Percentiles rank a stretch among this genome's conserved stretches.
Conservation (phyloP, 2,113 vertebrate genomes). For the Rhodinocichla rosea region DNA sequence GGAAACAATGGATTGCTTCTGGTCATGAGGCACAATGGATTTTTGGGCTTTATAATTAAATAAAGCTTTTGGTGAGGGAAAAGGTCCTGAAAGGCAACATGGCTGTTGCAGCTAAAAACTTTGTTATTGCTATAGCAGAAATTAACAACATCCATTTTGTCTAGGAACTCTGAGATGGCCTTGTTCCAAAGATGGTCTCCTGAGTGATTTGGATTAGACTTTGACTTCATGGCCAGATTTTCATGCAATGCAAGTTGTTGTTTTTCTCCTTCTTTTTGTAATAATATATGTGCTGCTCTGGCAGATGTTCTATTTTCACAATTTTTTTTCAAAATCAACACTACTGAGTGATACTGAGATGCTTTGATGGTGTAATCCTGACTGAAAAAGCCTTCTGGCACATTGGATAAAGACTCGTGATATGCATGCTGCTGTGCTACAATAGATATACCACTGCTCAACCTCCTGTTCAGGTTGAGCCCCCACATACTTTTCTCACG, state of each 20-base stretch:
- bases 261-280: slow-evolving; percentile 34
- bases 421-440: slow-evolving; percentile 1
- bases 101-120: background rate
- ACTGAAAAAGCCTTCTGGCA: slow-evolving; percentile 33
- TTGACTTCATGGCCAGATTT: slow-evolving; percentile 51
- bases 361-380: slow-evolving; percentile 18
- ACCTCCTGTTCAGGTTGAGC: slow-evolving; percentile 26
- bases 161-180: slow-evolving; percentile 14
- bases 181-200: slow-evolving; percentile 53
- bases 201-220: slow-evolving; percentile 38
- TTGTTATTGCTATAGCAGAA: slow-evolving; percentile 3
- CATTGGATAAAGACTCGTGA: slow-evolving; percentile 43
- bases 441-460: slow-evolving; percentile 28
- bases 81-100: background rate
- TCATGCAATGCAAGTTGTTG: slow-evolving; percentile 32
- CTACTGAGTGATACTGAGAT: slow-evolving; percentile 48
- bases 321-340: slow-evolving; percentile 47
- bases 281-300: slow-evolving; percentile 41
- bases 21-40: background rate
- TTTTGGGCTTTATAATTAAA: slow-evolving; percentile 14
- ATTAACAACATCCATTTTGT: slow-evolving; percentile 11
- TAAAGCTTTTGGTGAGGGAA: background rate
- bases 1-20: background rate
- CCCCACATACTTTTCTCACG: background rate
- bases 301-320: slow-evolving; percentile 67